These are phyloP conservation scores for Lophotriccus pileatus DNA, from an alignment of 2,797 vertebrate species.

Conservation along the genomic window DNA sequence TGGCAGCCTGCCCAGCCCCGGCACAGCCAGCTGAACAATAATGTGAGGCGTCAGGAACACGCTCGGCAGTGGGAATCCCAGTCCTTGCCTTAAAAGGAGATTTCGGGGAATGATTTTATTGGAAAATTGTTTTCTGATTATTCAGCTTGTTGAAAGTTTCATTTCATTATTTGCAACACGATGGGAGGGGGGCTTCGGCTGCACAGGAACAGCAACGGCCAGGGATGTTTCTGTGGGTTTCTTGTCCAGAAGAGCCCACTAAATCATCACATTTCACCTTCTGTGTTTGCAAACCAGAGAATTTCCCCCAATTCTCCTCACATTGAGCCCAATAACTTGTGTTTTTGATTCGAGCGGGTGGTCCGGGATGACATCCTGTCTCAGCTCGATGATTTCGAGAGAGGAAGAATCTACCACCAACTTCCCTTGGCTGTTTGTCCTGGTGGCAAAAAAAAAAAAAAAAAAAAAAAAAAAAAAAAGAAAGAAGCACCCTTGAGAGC, in stretches of 20 bases:
- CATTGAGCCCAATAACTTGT: not conserved
- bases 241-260: not conserved
- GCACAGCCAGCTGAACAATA: not conserved
- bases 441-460: not conserved
- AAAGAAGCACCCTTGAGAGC: not conserved
- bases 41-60: not conserved
- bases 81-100: constrained; percentile 66
- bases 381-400: not conserved
- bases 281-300: not conserved
- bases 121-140: constrained; percentile 63
- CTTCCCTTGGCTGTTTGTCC: not conserved
- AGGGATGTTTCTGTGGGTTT: not conserved
- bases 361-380: not conserved
- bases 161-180: constrained; percentile 9
- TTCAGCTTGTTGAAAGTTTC: constrained; percentile 53
- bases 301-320: not conserved
- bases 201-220: not conserved
- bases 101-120: constrained; percentile 44
- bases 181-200: not conserved
- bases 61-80: constrained; percentile 36
- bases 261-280: not conserved
- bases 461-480: not conserved
- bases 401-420: not conserved
- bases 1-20: constrained; percentile 33
- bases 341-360: not conserved